These are phyloP conservation scores for Selenia dentaria DNA, from an alignment of 2,888 invertebrate genomes.

Conservation along the genomic window DNA sequence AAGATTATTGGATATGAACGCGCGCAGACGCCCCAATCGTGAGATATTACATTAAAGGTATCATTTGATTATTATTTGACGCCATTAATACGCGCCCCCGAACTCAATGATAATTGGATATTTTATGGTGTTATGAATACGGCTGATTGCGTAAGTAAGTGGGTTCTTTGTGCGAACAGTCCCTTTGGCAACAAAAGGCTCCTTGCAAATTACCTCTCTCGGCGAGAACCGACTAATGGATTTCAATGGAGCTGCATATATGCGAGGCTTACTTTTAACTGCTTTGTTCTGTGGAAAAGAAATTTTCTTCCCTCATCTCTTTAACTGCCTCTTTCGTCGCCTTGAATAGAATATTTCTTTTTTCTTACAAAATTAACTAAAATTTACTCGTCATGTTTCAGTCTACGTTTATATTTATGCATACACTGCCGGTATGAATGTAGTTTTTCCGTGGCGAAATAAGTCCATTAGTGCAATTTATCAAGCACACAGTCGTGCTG, in stretches of 20 bases:
- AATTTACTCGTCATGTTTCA: slow-evolving; percentile 50
- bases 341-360: slow-evolving; percentile 69
- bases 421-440: slow-evolving; percentile 39
- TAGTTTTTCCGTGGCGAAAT: slow-evolving; percentile 39
- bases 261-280: slow-evolving; percentile 70
- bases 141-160: slow-evolving; percentile 59
- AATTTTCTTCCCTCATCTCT: slow-evolving; percentile 68
- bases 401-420: slow-evolving; percentile 40
- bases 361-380: slow-evolving; percentile 56
- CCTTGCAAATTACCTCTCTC: slow-evolving; percentile 74
- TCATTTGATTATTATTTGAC: slow-evolving; percentile 63
- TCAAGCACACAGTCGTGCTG: slow-evolving; percentile 11
- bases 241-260: slow-evolving; percentile 77
- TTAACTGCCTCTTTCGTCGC: slow-evolving; percentile 62
- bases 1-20: slow-evolving; percentile 26
- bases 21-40: slow-evolving; percentile 27
- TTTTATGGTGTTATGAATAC: slow-evolving; percentile 65
- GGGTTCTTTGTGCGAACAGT: slow-evolving; percentile 61
- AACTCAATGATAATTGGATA: slow-evolving; percentile 60
- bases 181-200: slow-evolving; percentile 71
- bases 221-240: slow-evolving; percentile 70
- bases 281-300: slow-evolving; percentile 76
- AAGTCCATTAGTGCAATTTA: slow-evolving; percentile 35
- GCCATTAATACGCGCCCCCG: slow-evolving; percentile 51
- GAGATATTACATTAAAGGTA: slow-evolving; percentile 43